phyloP scores from a whole-genome alignment of 1,140 invertebrate species.

The Cotesia glomerata region DNA sequence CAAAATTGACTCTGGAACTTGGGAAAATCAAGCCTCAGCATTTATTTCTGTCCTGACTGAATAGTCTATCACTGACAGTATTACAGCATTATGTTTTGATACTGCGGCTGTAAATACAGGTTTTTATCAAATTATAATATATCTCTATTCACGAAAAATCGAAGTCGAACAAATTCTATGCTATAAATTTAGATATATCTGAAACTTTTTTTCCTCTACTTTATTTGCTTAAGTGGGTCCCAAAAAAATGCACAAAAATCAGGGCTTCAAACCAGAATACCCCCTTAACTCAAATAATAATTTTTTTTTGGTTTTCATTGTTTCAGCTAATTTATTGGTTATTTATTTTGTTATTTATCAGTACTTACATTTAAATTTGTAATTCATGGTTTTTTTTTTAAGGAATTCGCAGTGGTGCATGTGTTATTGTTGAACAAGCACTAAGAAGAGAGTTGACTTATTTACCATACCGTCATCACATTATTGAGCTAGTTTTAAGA shows the following conservation, averaged over 20 bases:
- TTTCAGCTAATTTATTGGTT: neutral
- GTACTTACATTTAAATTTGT: neutral
- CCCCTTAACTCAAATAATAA: too few relatives aligned
- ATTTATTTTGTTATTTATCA: neutral
- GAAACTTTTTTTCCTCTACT: neutral
- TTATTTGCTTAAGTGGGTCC: too few relatives aligned
- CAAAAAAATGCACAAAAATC: too few relatives aligned
- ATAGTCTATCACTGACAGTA: conserved; percentile 25
- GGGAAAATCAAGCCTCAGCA: conserved; percentile 36
- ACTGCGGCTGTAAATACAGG: conserved; percentile 32
- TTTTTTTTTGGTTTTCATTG: too few relatives aligned
- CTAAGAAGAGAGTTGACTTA: conserved; percentile 22
- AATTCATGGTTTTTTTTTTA: neutral
- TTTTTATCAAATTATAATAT: conserved; percentile 1
- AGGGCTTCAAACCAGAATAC: too few relatives aligned
- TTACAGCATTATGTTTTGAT: conserved; percentile 34
- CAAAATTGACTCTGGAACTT: conserved; percentile 40
- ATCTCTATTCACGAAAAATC: too few relatives aligned
- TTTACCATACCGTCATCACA: conserved; percentile 44
- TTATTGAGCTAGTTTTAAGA: conserved; percentile 41
- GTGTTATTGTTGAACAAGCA: conserved; percentile 23
- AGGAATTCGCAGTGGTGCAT: conserved; percentile 26
- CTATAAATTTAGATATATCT: neutral
- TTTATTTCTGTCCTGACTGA: conserved; percentile 31
- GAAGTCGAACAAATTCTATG: too few relatives aligned